A percentile compares a stretch with the other conserved stretches of the same genome.
Conservation (phyloP, 2,888 invertebrate species). For the Pelosia muscerda region DNA sequence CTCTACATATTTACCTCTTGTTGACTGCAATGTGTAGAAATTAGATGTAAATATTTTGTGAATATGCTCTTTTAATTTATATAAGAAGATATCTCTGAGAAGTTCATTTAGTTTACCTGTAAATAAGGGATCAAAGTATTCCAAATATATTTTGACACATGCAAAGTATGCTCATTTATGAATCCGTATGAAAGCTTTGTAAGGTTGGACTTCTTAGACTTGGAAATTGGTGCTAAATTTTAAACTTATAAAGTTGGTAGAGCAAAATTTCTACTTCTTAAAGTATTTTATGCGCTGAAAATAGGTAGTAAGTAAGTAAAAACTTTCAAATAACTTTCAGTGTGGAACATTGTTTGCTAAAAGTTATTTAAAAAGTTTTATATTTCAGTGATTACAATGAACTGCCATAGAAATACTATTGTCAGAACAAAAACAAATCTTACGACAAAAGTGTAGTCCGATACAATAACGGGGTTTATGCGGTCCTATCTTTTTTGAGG, state of each 20-base stretch:
- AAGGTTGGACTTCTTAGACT: background rate
- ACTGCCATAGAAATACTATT: background rate
- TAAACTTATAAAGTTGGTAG: background rate
- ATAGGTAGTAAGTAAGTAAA: slow-evolving; percentile 2
- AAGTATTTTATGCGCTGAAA: background rate
- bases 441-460: too few species aligned
- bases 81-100: background rate
- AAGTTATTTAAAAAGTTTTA: background rate
- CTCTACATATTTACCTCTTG: too few species aligned
- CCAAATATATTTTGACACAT: too few species aligned
- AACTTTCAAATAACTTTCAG: background rate
- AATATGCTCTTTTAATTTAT: background rate
- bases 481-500: too few species aligned
- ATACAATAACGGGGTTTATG: too few species aligned
- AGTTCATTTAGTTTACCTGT: background rate
- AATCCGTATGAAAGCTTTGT: background rate
- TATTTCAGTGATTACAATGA: background rate
- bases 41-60: background rate
- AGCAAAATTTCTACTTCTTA: background rate
- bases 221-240: slow-evolving; percentile 1
- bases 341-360: background rate
- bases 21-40: background rate
- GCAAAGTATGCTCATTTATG: too few species aligned
- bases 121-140: background rate
- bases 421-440: too few species aligned